Evolutionary conservation across 2,888 invertebrate genomes (phyloP).

Genomic region (Alcis repandata): DNA sequence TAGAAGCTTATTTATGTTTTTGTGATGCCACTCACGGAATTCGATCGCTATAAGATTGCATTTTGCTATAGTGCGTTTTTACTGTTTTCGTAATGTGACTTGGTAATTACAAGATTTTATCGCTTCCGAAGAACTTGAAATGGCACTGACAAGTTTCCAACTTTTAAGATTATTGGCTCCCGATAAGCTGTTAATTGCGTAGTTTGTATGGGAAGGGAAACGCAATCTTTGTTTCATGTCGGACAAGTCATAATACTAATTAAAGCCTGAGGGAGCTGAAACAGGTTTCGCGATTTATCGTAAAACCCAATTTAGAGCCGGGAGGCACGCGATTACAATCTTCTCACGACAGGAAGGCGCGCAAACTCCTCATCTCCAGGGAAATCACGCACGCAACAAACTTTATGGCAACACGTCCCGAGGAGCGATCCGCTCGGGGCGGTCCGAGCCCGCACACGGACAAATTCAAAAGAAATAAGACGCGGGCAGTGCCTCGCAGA

Average conservation of each 20-base stretch:
- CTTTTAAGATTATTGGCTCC: slow-evolving; percentile 37
- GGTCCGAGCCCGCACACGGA: slow-evolving; percentile 76
- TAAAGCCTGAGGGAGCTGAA: slow-evolving; percentile 79
- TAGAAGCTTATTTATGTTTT: slow-evolving; percentile 8
- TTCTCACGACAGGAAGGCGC: slow-evolving; percentile 86
- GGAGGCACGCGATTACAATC: slow-evolving; percentile 86
- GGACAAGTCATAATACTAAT: slow-evolving; percentile 79
- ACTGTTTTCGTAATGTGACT: slow-evolving; percentile 10
- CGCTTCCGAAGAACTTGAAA: slow-evolving; percentile 27
- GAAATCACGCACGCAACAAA: slow-evolving; percentile 87
- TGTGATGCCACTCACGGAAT: slow-evolving; percentile 4
- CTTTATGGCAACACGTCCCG: slow-evolving; percentile 86
- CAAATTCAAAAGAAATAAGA: slow-evolving; percentile 78
- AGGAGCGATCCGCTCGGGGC: slow-evolving; percentile 82
- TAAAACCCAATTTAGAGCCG: slow-evolving; percentile 85
- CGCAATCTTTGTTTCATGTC: slow-evolving; percentile 72
- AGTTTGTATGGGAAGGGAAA: slow-evolving; percentile 58
- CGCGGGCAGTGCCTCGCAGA: slow-evolving; percentile 81
- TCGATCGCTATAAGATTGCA: slow-evolving; percentile 5
- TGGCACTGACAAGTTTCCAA: slow-evolving; percentile 28
- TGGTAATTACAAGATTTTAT: slow-evolving; percentile 20
- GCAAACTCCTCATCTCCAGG: slow-evolving; percentile 86
- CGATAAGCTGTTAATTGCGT: slow-evolving; percentile 46
- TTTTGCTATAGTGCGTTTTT: slow-evolving; percentile 10
- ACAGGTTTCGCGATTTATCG: slow-evolving; percentile 83